Base-by-base conservation (phyloP, 2,888 invertebrate species). In the Drepanosiphum platanoidis region DNA sequence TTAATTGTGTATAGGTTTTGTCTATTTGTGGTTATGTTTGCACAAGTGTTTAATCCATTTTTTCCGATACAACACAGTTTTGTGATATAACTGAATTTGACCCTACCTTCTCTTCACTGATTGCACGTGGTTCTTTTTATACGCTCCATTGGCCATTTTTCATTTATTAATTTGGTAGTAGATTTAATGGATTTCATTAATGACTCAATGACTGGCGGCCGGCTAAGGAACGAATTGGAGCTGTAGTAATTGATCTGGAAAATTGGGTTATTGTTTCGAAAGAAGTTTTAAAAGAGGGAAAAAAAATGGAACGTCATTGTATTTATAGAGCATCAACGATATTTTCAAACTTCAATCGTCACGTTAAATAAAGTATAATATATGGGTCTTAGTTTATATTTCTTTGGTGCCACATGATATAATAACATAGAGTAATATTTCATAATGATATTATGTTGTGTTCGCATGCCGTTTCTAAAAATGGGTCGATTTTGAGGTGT, bases 31-130 rank as follows among this genome's bases (percentile, higher is more conserved):
- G 81, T 82, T 61, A 61, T 82, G 61, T 82, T 82, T 82, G 71
- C 71, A 42, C 81, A 82, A 72, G 81, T 82, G 81, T 82, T 82
- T 82, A 82, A 82, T 82, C 61, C 71, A 32, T 61, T 82, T 80
- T 82, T 64, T 61, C 81, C 81, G 42, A 72, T 72, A 82, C 61
- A 61, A 72, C 81, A 82, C 61, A 72, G 58, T 82, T 71, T 82
- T 82, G 81, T 82, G 58, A 72, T 74, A 78, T 64, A 39, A 78
- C 39, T 39, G 30, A 39, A 78, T 78, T 78, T 42, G 78, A 64
- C 78, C 78, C 39, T 36, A 78, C 61, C 64, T 75, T 64, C 78
- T 42, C 52, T 9, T 58, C 58, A 30, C 64, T 42, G 64, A 64
- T 64, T 39, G 42, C 32, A 32, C 15, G 71, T 61, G 71, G n/a